Conservation (phyloP, 2,113 vertebrate genomes). For the Seriola rivoliana region DNA sequence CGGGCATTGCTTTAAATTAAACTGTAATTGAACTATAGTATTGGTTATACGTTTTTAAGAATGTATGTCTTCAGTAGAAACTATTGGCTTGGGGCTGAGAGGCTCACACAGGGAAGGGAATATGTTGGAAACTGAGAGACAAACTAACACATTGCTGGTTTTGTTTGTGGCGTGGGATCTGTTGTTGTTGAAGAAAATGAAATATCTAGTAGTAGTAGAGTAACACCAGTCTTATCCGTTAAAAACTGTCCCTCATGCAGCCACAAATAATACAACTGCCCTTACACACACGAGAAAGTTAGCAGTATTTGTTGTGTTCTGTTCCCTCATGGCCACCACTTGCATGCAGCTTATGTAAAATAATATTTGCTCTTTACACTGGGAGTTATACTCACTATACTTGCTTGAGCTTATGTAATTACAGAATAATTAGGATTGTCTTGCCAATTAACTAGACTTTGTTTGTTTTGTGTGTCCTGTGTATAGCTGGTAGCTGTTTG, state of each 20-base stretch:
- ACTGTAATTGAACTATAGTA: not conserved
- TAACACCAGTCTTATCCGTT: not conserved
- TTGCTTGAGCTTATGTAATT: constrained; percentile 76
- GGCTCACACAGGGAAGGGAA: not conserved
- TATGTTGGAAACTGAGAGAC: not conserved
- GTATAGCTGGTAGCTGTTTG: constrained; percentile 61
- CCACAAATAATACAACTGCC: not conserved
- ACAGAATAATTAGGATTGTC: constrained; percentile 78
- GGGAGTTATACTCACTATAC: constrained; percentile 38
- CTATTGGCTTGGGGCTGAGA: not conserved
- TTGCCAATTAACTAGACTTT: constrained; percentile 77
- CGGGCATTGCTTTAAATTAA: not conserved
- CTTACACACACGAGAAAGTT: constrained; percentile 3
- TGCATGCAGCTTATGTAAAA: constrained; percentile 52
- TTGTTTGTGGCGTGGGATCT: too few species aligned
- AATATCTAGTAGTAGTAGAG: not conserved
- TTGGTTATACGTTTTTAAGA: constrained; percentile 1
- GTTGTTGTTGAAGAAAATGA: not conserved
- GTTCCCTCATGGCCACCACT: constrained; percentile 33
- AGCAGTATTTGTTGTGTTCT: constrained; percentile 21
- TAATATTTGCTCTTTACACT: constrained; percentile 72
- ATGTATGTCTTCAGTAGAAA: not conserved
- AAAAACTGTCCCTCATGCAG: not conserved
- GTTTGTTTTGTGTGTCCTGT: constrained; percentile 76
- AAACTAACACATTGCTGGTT: not conserved